phyloP scores from a whole-genome alignment of 2,888 invertebrate genomes.

The Lacanobia wlatinum region DNA sequence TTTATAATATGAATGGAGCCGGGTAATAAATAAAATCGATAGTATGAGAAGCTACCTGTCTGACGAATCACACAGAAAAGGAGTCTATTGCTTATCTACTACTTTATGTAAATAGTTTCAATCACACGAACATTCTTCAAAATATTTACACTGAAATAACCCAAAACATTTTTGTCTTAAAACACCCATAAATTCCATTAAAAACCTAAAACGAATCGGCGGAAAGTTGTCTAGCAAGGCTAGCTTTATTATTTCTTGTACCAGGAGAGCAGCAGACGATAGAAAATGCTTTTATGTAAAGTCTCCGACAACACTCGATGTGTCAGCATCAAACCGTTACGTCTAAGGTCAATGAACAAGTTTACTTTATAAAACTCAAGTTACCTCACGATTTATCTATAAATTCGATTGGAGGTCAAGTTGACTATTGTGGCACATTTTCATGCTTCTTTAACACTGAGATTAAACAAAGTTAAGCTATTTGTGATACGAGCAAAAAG shows the following conservation, averaged over 20 bases:
- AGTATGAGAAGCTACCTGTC: slow-evolving; percentile 12
- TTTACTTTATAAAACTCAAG: slow-evolving; percentile 39
- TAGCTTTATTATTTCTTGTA: neutral
- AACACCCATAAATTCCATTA: neutral
- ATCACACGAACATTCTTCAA: neutral
- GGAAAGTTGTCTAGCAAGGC: neutral
- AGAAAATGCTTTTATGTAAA: slow-evolving; percentile 28
- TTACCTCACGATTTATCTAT: slow-evolving; percentile 31
- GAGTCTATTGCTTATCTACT: neutral
- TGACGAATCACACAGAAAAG: neutral
- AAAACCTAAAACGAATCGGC: neutral
- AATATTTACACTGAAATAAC: neutral
- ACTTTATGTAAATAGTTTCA: neutral
- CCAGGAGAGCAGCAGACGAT: slow-evolving; percentile 7
- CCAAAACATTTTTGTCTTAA: neutral
- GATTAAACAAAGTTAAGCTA: slow-evolving; percentile 3
- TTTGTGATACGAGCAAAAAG: slow-evolving; percentile 39
- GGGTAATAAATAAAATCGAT: slow-evolving; percentile 17
- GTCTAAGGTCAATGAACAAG: slow-evolving; percentile 58
- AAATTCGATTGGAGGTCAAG: slow-evolving; percentile 35
- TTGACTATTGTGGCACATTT: slow-evolving; percentile 24
- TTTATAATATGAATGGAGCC: slow-evolving; percentile 23
- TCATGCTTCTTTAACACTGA: slow-evolving; percentile 29
- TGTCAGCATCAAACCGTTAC: slow-evolving; percentile 49
- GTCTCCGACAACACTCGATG: slow-evolving; percentile 11